These are phyloP conservation scores for Fragum fragum DNA, from an alignment of 2,888 invertebrate species.

Conservation along the genomic window DNA sequence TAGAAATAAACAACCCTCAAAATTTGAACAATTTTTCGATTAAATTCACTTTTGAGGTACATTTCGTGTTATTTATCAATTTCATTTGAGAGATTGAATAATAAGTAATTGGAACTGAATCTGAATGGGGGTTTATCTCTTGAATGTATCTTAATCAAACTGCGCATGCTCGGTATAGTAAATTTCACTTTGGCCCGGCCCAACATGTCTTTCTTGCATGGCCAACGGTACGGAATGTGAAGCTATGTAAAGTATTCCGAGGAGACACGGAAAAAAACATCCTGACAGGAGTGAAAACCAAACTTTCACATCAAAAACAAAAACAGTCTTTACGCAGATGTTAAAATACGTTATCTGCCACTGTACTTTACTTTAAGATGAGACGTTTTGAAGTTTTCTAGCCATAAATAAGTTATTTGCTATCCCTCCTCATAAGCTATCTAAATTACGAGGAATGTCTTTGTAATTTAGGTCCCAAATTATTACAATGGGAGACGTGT, in stretches of 20 bases:
- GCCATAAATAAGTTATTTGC: constrained; percentile 6
- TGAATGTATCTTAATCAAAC: too few species aligned
- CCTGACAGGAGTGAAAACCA: neutral
- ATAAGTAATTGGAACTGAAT: too few species aligned
- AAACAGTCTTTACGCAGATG: neutral
- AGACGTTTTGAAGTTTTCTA: neutral
- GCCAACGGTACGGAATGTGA: constrained; percentile 7
- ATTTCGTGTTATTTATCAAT: too few species aligned
- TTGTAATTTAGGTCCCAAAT: constrained; percentile 13
- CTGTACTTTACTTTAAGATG: neutral
- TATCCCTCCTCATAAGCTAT: constrained; percentile 9
- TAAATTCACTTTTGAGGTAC: too few species aligned
- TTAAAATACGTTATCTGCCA: neutral
- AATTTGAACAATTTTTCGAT: too few species aligned
- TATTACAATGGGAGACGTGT: neutral
- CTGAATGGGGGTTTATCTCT: too few species aligned
- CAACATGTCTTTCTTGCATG: constrained; percentile 11
- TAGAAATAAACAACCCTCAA: too few species aligned
- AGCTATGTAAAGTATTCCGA: constrained; percentile 10
- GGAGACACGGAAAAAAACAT: neutral
- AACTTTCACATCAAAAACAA: constrained; percentile 14
- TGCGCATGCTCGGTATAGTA: too few species aligned
- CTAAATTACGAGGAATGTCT: constrained; percentile 19
- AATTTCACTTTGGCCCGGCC: neutral
- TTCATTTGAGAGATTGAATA: too few species aligned